Conservation (phyloP, 64 coral and sea anemone species). For the Anthopleura sola region DNA sequence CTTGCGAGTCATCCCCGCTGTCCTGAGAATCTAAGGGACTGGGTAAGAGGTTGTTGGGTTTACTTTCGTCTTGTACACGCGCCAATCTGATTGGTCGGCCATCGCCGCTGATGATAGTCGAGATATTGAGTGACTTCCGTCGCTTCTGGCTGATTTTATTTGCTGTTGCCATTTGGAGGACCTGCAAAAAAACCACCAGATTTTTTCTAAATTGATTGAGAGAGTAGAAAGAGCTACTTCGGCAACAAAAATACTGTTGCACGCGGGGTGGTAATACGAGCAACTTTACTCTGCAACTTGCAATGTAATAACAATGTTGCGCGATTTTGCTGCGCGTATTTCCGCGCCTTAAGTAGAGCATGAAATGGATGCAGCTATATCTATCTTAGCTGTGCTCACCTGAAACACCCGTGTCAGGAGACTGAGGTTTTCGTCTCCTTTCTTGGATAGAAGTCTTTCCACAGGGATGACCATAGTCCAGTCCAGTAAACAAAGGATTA, state of each 20-base stretch:
- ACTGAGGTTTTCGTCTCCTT: constrained; percentile 68
- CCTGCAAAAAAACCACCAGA: constrained; percentile 11
- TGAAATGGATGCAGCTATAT: neutral
- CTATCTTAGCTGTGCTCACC: constrained; percentile 32
- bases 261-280: too few relatives aligned
- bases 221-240: too few relatives aligned
- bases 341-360: too few relatives aligned
- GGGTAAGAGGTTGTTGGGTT: neutral
- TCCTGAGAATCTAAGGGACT: constrained; percentile 50
- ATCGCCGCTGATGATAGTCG: constrained; percentile 85
- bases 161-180: constrained; percentile 66
- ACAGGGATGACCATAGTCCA: constrained; percentile 93
- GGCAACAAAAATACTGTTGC: too few relatives aligned
- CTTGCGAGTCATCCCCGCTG: constrained; percentile 48
- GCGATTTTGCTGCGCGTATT: too few relatives aligned
- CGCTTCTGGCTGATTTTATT: constrained; percentile 50
- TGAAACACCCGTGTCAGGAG: constrained; percentile 75
- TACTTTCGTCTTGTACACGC: constrained; percentile 55
- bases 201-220: too few relatives aligned
- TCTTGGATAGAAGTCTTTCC: constrained; percentile 60
- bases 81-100: constrained; percentile 78
- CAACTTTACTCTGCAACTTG: too few relatives aligned
- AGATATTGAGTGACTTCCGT: constrained; percentile 81
- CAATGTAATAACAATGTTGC: too few relatives aligned
- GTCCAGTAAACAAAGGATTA: constrained; percentile 71